phyloP scores from a whole-genome alignment of 2,888 invertebrate genomes.

The Polydrusus tereticollis region DNA sequence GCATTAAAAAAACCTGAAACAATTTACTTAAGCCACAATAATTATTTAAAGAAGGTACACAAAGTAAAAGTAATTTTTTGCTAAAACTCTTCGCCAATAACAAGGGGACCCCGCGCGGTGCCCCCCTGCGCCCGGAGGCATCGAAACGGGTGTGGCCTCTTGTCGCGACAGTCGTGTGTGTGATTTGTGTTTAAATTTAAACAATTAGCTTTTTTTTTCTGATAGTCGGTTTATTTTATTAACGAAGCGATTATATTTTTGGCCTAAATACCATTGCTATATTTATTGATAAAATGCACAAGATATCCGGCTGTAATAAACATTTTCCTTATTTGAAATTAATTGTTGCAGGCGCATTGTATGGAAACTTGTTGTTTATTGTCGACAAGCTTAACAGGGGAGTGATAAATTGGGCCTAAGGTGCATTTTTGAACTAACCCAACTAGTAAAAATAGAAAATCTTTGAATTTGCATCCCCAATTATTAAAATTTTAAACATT shows the following conservation, averaged over 20 bases:
- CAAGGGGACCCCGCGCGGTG: conserved; percentile 22
- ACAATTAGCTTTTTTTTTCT: conserved; percentile 24
- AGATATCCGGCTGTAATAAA: neutral
- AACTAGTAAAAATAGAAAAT: too few relatives aligned
- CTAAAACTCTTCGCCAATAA: conserved; percentile 49
- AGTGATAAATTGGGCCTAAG: too few relatives aligned
- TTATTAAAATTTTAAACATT: too few relatives aligned
- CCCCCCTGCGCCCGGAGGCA: conserved; percentile 51
- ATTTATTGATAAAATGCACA: too few relatives aligned
- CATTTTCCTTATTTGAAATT: neutral
- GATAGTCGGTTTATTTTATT: conserved; percentile 12
- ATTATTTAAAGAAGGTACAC: too few relatives aligned
- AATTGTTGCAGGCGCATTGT: neutral
- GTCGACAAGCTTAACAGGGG: too few relatives aligned
- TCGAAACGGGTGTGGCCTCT: conserved; percentile 49
- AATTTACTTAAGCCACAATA: too few relatives aligned
- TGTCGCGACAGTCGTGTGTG: conserved; percentile 42
- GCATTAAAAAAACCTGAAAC: too few relatives aligned
- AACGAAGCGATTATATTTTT: neutral
- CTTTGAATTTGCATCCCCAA: too few relatives aligned
- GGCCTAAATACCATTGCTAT: neutral
- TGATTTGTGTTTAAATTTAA: conserved; percentile 45
- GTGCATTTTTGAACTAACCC: too few relatives aligned
- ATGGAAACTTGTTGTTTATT: too few relatives aligned
- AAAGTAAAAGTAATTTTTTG: conserved; percentile 1